Conservation (phyloP, 2,888 invertebrate genomes). For the Cynaeus angustus region DNA sequence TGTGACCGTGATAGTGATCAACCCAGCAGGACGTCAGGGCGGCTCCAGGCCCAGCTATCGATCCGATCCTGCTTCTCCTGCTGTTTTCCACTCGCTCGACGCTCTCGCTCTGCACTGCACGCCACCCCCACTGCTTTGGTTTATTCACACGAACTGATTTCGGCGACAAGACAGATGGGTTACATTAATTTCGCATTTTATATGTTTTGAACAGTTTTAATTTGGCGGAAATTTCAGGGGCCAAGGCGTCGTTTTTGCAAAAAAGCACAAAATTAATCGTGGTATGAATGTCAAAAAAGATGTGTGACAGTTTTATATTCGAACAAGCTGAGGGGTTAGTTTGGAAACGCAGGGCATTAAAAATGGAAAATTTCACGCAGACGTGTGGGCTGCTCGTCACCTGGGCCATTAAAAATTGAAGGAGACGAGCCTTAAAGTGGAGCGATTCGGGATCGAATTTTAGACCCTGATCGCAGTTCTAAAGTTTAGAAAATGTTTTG, state of each 20-base stretch:
- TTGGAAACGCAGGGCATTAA: conserved; percentile 13
- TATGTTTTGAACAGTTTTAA: conserved; percentile 61
- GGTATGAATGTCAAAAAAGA: conserved; percentile 9
- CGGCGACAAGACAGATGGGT: conserved; percentile 59
- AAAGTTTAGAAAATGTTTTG: too few species aligned
- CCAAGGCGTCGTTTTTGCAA: conserved; percentile 27
- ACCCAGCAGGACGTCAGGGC: conserved; percentile 60
- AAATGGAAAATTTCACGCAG: conserved; percentile 15
- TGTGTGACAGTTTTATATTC: conserved; percentile 17
- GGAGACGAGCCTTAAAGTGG: not conserved
- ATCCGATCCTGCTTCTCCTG: conserved; percentile 57
- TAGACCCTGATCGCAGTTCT: too few species aligned
- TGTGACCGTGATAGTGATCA: conserved; percentile 59
- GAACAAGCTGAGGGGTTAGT: not conserved
- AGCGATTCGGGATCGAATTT: too few species aligned
- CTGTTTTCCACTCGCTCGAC: conserved; percentile 51
- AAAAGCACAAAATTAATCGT: conserved; percentile 35
- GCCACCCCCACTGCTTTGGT: conserved; percentile 49
- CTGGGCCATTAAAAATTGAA: conserved; percentile 19
- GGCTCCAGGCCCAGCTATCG: conserved; percentile 62
- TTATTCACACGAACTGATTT: conserved; percentile 57
- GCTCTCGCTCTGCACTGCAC: conserved; percentile 43
- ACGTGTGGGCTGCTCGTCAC: conserved; percentile 8
- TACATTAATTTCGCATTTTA: conserved; percentile 61
- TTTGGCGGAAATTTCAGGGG: conserved; percentile 57